Evolutionary conservation across 2,888 invertebrate genomes (phyloP).

Genomic region (Epinotia bilunana): DNA sequence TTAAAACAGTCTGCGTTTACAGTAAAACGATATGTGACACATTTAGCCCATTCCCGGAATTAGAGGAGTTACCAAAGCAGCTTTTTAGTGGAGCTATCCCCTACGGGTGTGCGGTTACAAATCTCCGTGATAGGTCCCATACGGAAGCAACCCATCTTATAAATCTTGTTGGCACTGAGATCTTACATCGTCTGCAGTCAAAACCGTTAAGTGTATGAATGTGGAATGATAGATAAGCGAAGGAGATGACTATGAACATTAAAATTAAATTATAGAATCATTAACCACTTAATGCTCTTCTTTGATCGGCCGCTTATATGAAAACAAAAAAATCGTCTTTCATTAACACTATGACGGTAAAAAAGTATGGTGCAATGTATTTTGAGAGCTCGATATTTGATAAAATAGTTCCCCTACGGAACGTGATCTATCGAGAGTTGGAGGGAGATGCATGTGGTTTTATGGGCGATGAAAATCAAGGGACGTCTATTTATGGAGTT

Average conservation of each 20-base stretch:
- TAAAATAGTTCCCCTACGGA: conserved; percentile 61
- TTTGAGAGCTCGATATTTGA: conserved; percentile 43
- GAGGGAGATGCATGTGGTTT: conserved; percentile 72
- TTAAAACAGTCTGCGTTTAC: conserved; percentile 39
- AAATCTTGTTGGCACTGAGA: conserved; percentile 62
- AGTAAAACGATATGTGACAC: conserved; percentile 45
- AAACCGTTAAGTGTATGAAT: conserved; percentile 47
- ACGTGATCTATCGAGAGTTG: conserved; percentile 70
- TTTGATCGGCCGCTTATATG: conserved; percentile 35
- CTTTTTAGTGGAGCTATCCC: conserved; percentile 56
- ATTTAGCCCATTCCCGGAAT: conserved; percentile 60
- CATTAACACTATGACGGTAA: conserved; percentile 20
- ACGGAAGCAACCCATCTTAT: conserved; percentile 55
- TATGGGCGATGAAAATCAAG: conserved; percentile 78
- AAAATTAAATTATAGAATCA: conserved; percentile 40
- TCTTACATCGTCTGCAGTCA: conserved; percentile 56
- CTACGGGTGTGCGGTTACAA: conserved; percentile 61
- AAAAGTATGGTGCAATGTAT: conserved; percentile 3
- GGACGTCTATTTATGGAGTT: conserved; percentile 75
- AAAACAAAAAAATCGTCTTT: conserved; percentile 18
- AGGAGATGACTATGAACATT: conserved; percentile 21
- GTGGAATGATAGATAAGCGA: conserved; percentile 33
- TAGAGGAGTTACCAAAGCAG: conserved; percentile 59
- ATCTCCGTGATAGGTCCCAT: conserved; percentile 61
- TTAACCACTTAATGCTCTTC: conserved; percentile 30